Conservation (phyloP, 2,888 invertebrate species). For the Epistrophella euchroma region DNA sequence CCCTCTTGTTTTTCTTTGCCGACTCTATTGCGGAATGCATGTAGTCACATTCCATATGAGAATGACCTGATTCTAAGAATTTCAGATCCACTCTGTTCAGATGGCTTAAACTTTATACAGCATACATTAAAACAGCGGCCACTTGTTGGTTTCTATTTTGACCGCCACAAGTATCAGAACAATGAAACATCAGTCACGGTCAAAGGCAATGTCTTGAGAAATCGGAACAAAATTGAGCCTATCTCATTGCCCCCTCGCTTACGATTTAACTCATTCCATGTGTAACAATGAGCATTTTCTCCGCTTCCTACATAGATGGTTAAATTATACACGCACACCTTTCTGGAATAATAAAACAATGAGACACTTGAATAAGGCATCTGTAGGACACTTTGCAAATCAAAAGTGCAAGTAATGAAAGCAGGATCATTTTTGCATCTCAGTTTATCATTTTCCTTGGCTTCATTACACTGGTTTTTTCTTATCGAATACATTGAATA, state of each 20-base stretch:
- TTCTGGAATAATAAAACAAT: neutral
- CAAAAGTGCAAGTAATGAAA: slow-evolving; percentile 21
- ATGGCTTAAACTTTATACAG: too few relatives aligned
- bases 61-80: too few relatives aligned
- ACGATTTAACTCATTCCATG: neutral
- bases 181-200: too few relatives aligned
- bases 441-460: slow-evolving; percentile 22
- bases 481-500: too few relatives aligned
- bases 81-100: too few relatives aligned
- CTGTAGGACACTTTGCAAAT: neutral
- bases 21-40: too few relatives aligned
- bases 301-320: neutral
- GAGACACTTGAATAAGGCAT: neutral
- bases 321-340: neutral
- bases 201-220: neutral
- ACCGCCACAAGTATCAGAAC: too few relatives aligned
- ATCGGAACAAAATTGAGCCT: neutral
- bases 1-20: too few relatives aligned
- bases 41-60: too few relatives aligned
- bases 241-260: neutral
- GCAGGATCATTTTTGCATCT: slow-evolving; percentile 28
- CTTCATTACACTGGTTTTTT: too few relatives aligned
- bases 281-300: neutral
- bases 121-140: too few relatives aligned
- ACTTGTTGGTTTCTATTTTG: too few relatives aligned